Evolutionary conservation across 2,113 vertebrate genomes (phyloP).

Genomic region (Plestiodon gilberti): DNA sequence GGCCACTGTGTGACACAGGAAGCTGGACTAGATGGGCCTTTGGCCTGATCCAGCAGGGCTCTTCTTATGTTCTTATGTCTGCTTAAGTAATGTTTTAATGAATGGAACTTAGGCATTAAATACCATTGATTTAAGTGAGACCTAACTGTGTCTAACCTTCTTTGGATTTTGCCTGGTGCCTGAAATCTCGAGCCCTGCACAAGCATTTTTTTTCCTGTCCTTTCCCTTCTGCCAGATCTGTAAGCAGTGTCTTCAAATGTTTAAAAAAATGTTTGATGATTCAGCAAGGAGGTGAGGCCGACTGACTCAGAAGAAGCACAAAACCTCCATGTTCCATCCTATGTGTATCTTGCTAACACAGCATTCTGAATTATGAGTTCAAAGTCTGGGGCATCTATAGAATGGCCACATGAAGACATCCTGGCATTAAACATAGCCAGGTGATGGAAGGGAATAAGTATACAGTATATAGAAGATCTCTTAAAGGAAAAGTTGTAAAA

Average conservation of each 20-base stretch:
- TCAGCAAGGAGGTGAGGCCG: background rate
- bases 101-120: background rate
- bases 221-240: background rate
- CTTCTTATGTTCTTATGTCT: no score
- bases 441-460: background rate
- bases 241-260: background rate
- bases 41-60: no score
- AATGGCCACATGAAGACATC: background rate
- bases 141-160: background rate
- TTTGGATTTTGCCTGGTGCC: background rate
- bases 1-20: no score
- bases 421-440: background rate
- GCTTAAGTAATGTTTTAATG: no score
- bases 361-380: background rate
- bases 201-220: background rate
- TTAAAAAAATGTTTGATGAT: background rate
- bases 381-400: background rate
- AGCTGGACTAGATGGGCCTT: no score
- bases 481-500: no score
- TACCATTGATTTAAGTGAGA: background rate
- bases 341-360: background rate
- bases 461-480: background rate
- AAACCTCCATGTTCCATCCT: background rate
- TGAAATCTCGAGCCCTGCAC: background rate
- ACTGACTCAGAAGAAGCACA: background rate